Conservation (phyloP, 1,140 invertebrate genomes). For the Drosophila bocqueti region DNA sequence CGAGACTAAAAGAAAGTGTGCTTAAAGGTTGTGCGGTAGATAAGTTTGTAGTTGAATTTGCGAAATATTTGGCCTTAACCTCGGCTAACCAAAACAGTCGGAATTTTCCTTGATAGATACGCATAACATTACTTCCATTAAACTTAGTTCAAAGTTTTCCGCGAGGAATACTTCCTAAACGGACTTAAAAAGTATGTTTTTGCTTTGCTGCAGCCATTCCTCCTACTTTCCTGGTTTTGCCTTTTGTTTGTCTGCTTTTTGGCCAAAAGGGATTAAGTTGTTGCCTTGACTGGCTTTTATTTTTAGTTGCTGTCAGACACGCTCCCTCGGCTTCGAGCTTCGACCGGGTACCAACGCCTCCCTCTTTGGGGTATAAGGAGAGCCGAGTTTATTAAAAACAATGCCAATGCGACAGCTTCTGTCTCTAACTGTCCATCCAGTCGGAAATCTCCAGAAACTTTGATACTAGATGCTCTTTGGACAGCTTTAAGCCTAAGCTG, state of each 20-base stretch:
- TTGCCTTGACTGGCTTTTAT: constrained; percentile 69
- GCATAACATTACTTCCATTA: constrained; percentile 34
- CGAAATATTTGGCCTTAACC: not conserved
- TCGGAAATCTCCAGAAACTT: constrained; percentile 30
- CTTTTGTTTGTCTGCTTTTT: constrained; percentile 47
- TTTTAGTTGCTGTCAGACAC: constrained; percentile 53
- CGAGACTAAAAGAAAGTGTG: not conserved
- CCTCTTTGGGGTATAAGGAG: not conserved
- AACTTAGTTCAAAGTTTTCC: constrained; percentile 54
- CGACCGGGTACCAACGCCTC: constrained; percentile 2
- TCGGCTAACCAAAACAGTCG: not conserved
- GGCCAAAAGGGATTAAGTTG: constrained; percentile 70
- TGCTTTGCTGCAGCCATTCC: not conserved
- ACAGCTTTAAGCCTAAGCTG: constrained; percentile 24
- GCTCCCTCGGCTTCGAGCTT: constrained; percentile 14
- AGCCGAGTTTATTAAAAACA: constrained; percentile 65
- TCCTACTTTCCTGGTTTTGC: constrained; percentile 10
- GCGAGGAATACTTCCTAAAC: constrained; percentile 63
- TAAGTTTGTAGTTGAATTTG: not conserved
- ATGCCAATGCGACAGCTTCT: constrained; percentile 51
- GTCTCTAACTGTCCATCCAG: constrained; percentile 44
- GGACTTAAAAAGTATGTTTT: constrained; percentile 72
- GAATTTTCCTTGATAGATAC: not conserved
- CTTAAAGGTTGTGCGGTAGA: not conserved
- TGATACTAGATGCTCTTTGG: constrained; percentile 9